These are phyloP conservation scores for Ptychochromis oligacanthus DNA, from an alignment of 2,113 vertebrate genomes.

Conservation along the genomic window DNA sequence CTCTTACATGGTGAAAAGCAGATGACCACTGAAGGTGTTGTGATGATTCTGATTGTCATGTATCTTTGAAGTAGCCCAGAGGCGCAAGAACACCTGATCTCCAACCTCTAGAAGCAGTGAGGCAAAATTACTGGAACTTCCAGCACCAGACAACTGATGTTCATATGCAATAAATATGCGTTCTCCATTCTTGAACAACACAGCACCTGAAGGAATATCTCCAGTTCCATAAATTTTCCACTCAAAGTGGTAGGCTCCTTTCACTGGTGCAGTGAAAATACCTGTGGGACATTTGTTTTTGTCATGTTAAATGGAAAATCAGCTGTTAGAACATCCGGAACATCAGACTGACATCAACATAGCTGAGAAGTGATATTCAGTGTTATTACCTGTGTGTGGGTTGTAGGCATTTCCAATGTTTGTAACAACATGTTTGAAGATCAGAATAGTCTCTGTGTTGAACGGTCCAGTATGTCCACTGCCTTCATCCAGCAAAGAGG, in stretches of 20 bases:
- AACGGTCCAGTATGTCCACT: no score
- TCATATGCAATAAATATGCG: not conserved
- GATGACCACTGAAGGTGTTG: conserved; percentile 40
- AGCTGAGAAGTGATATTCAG: no score
- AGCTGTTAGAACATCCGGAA: no score
- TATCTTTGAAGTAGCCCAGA: not conserved
- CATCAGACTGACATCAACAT: no score
- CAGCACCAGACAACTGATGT: not conserved
- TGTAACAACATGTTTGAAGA: no score
- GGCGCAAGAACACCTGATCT: conserved; percentile 37
- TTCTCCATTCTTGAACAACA: conserved; percentile 32
- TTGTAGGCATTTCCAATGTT: no score
- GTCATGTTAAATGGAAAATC: no score
- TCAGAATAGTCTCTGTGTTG: no score
- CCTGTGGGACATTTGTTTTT: not conserved
- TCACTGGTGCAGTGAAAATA: not conserved
- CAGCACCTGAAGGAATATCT: not conserved
- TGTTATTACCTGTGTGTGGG: no score
- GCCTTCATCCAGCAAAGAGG: no score
- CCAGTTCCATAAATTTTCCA: not conserved
- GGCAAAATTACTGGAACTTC: not conserved
- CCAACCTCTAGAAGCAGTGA: conserved; percentile 39
- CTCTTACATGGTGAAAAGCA: conserved; percentile 48
- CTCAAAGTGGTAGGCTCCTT: not conserved
- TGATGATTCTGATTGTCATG: not conserved